Base-by-base conservation (phyloP, 2,797 vertebrate species). In the Pelobates cultripes region DNA sequence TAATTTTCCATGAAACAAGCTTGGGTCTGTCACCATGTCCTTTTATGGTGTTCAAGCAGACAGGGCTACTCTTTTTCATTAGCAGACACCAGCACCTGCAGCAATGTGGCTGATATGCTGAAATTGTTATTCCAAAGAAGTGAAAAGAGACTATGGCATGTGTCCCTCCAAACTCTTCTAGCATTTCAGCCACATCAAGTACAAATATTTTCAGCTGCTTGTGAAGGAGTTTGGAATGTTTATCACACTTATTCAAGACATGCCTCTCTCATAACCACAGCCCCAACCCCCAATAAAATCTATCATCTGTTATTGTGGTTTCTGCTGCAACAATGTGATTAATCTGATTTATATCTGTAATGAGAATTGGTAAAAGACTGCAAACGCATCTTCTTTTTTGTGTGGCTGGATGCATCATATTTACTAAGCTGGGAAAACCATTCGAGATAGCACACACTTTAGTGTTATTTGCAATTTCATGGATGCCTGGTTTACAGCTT, bases 1-100 rank as follows among this genome's bases (percentile, higher is more conserved):
- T 84, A 87, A 47, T 68, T 87, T 85, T 76, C 85, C 82, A 76
- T 78, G 43, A 85, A 85, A 17, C 75, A 79, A 43, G 74, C 47
- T 84, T 74, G 41, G 67, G 64, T 4, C 71, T 74, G 79, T 85
- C 73, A 0, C 78, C 3, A 0, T 83, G 7, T 0, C 53, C n/a
- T 72, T 79, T 79, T 79, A 83, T 79, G 73, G 81, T 61, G n/a
- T 44, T 44, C 57, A 70, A 15, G 44, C 53, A 78, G 67, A 57
- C 67, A 57, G 61, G 42, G 42, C 43, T 75, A 40, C 60, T 43
- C 44, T 73, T 57, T 45, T 60, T 70, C n/a, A 70, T 41, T 51
- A 43, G 10, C 74, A 63, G 9, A 44, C 43, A 60, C 80, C 41
- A 51, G 69, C 75, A 73, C 70, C 61, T 68, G 45, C 75, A 55